These are phyloP conservation scores for Argynnis bischoffii DNA, from an alignment of 2,888 invertebrate species.

Conservation along the genomic window DNA sequence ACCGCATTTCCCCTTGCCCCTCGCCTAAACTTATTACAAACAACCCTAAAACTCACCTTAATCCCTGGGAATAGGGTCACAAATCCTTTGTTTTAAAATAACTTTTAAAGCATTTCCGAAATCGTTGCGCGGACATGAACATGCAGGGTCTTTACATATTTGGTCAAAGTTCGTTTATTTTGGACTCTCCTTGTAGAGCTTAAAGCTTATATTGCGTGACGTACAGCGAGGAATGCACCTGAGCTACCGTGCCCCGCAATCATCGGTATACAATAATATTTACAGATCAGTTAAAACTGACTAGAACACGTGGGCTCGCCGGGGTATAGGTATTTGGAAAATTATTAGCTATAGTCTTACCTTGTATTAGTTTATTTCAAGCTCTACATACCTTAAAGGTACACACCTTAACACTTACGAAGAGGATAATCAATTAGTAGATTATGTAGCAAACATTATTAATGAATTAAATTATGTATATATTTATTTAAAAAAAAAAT, in stretches of 20 bases:
- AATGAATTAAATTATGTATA: no score
- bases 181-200: conserved; percentile 53
- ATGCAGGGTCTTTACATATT: conserved; percentile 74
- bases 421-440: no score
- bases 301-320: conserved; percentile 46
- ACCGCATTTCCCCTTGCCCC: conserved; percentile 65
- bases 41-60: conserved; percentile 51
- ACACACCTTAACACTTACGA: no score
- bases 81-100: conserved; percentile 34
- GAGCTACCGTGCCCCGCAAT: conserved; percentile 63
- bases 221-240: conserved; percentile 63
- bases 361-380: no score
- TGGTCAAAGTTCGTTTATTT: conserved; percentile 54
- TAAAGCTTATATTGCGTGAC: conserved; percentile 53
- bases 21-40: conserved; percentile 61
- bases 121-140: conserved; percentile 58
- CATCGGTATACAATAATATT: conserved; percentile 55
- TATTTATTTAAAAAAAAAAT: no score
- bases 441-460: no score
- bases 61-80: conserved; percentile 38
- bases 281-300: conserved; percentile 55
- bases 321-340: conserved; percentile 9
- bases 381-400: no score
- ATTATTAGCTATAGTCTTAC: neutral
- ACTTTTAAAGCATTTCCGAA: conserved; percentile 47